A percentile compares a stretch with the other conserved stretches of the same genome.
These are phyloP conservation scores for Macrobrachium nipponense DNA, from an alignment of 1,140 invertebrate genomes.

Conservation along the genomic window DNA sequence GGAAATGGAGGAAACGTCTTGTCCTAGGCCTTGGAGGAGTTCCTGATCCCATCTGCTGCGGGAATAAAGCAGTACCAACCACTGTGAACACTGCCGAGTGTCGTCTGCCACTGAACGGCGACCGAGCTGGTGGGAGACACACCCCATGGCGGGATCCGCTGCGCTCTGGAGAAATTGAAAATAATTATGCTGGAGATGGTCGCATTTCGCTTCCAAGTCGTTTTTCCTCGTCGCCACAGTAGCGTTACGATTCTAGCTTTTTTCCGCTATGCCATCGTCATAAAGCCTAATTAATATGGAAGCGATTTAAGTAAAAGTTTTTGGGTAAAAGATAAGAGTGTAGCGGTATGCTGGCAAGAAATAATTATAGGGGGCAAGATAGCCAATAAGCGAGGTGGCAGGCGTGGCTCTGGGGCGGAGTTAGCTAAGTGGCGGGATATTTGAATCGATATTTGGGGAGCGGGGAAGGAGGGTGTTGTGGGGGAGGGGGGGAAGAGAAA, in stretches of 20 bases:
- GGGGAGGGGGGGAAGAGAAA: slow-evolving; percentile 8
- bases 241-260: too few species aligned
- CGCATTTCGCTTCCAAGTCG: too few species aligned
- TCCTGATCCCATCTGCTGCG: slow-evolving; percentile 36
- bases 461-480: slow-evolving; percentile 3
- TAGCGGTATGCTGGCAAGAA: slow-evolving; percentile 13
- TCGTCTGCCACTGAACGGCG: slow-evolving; percentile 60
- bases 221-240: too few species aligned
- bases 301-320: too few species aligned
- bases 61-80: slow-evolving; percentile 32
- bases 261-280: too few species aligned
- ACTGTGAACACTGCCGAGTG: slow-evolving; percentile 52
- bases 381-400: slow-evolving; percentile 46
- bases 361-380: slow-evolving; percentile 55
- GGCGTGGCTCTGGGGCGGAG: slow-evolving; percentile 53
- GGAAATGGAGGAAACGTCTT: slow-evolving; percentile 49
- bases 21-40: slow-evolving; percentile 34
- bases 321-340: too few species aligned
- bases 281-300: too few species aligned
- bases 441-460: slow-evolving; percentile 53
- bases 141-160: slow-evolving; percentile 52
- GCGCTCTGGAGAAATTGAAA: slow-evolving; percentile 32
- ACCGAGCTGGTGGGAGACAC: slow-evolving; percentile 58
- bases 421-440: slow-evolving; percentile 41
- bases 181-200: too few species aligned